Base-by-base conservation (phyloP, 2,888 invertebrate species). In the Proisotoma minuta region DNA sequence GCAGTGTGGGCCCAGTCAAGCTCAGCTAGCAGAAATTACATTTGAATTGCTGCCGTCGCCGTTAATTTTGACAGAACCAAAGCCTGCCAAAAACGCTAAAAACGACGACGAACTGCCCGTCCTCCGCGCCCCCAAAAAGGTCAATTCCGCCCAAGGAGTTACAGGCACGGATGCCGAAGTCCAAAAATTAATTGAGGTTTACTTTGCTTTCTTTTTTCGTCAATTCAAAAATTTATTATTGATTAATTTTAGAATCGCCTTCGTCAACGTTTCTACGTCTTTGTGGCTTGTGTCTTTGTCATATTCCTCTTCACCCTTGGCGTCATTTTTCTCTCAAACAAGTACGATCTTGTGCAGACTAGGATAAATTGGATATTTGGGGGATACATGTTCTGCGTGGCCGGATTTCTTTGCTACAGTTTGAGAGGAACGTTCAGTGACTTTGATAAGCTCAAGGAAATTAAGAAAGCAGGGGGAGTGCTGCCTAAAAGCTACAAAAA, bases 401-500 rank as follows among this genome's bases (percentile, higher is more conserved):
- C 15, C 10, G 2, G 24, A 10, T n/a, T 59, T 1, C 20, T 39
- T 2, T 3, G 23, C 47, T 59, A 49, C 18, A 53, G 59, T 1
- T 34, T 47, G 5, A 34, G 22, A 1, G 54, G 22, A 18, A 59
- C 59, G 12, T 34, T 20, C 22, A 1, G 3, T 1, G 62, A 63
- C 22, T 59, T 59, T 12, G 22, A 28, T 1, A 4, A 40, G 18
- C 51, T 53, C 23, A 12, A 15, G 12, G 29, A 20, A 12, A 26
- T 43, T 47, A 48, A 48, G 18, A 10, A 49, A 22, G 12, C 4
- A 22, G 23, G 52, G 26, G 62, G 62, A 20, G 3, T 56, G 18
- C 43, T 63, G n/a, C 62, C 62, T 2, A 49, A 54, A 0, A 59
- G 29, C 22, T 63, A 53, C 20, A 18, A 39, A 5, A 63, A 63